Base-by-base conservation (phyloP, 2,113 vertebrate genomes). In the Festucalex cinctus region DNA sequence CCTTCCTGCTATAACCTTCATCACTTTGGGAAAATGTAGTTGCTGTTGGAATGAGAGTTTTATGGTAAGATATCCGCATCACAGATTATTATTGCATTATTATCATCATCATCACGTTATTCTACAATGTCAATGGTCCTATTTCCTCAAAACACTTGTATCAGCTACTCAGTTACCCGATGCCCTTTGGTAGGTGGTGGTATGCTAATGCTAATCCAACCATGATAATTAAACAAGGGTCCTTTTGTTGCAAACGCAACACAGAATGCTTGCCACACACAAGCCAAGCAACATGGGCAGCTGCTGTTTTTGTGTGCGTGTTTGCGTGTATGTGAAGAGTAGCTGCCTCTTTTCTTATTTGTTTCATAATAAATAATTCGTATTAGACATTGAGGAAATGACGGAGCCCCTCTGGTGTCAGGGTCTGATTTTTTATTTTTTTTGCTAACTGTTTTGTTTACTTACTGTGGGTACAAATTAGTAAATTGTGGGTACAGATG, bases 21-120 rank as follows among this genome's bases (percentile, higher is more conserved):
- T 94, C 86, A 94, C 92, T 68, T 84, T 98, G 88, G 91, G 93
- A 75, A 94, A 95, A 77, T 96, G 94, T 81, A 92, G 90, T 17
- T 95, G 94, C 84, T 96, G 94, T 22, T 95, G 94, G 36, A 93
- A 93, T 12, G 71, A 95, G 69, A 90, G 93, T 53, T 92, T 94
- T 70, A 94, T 93, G 78, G 97, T 99, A 85, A 96, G 94, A 16
- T 0, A 19, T 9, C 3, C 39, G 28, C 14, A 19, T 14, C 9
- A 46, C 41, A 20, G 3, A 3, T 37, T 3, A 20, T 20, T 44
- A 44, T 53, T 63, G 19, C n/a, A n/a, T n/a, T n/a, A n/a, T n/a
- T n/a, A n/a, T n/a, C n/a, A 32, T 32, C 28, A 32, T 32, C 28
- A 32, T 32, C 28, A 32, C 28, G 1, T 48, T 57, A 19, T 36